These are phyloP conservation scores for Ailurus styani DNA, from an alignment of 2,113 vertebrate species.

Conservation along the genomic window DNA sequence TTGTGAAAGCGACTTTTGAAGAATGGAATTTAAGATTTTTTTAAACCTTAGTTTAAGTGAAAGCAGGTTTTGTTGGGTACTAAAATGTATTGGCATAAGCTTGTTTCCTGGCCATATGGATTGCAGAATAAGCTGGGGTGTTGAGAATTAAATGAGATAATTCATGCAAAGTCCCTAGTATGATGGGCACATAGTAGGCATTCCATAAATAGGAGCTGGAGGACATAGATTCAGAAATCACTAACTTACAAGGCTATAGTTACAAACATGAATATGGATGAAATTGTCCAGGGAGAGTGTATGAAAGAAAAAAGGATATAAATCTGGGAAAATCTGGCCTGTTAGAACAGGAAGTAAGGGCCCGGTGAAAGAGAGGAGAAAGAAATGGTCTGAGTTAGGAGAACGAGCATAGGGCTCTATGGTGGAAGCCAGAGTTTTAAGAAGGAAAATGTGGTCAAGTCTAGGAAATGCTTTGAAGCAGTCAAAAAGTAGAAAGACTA, in stretches of 20 bases:
- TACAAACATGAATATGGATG: conserved; percentile 53
- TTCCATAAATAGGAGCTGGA: conserved; percentile 56
- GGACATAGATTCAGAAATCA: conserved; percentile 43
- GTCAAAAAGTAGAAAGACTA: not conserved
- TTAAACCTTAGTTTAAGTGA: conserved; percentile 53
- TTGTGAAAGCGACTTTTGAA: conserved; percentile 47
- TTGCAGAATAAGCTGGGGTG: conserved; percentile 58
- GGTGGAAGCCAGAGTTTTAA: not conserved
- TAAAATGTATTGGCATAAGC: conserved; percentile 47
- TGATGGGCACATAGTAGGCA: conserved; percentile 68
- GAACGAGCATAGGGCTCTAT: not conserved
- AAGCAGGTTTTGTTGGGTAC: conserved; percentile 53
- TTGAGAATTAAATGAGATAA: conserved; percentile 64
- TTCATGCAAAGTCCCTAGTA: conserved; percentile 64
- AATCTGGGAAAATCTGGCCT: not conserved
- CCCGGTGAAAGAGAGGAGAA: not conserved
- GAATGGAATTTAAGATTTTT: conserved; percentile 33
- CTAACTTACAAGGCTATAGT: conserved; percentile 35
- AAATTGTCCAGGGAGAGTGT: not conserved
- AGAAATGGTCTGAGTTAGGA: not conserved
- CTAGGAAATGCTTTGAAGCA: not conserved
- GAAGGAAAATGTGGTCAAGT: not conserved
- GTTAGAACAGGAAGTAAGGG: not conserved
- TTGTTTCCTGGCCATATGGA: conserved; percentile 70
- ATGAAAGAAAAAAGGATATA: not conserved